These are phyloP conservation scores for Habropoda laboriosa DNA, from an alignment of 1,140 invertebrate genomes.

Conservation along the genomic window DNA sequence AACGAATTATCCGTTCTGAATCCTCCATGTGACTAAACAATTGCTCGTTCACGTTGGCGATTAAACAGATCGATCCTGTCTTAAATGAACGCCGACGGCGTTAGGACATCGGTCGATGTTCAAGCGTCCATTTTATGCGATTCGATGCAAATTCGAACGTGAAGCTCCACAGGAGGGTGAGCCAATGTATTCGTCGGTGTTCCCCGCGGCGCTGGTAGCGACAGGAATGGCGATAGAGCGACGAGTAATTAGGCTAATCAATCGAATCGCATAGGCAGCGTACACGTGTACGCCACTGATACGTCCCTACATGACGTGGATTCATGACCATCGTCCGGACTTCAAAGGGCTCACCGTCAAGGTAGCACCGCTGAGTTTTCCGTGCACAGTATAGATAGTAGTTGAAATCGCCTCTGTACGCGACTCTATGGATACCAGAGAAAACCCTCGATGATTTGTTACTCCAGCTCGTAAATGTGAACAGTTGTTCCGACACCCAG, in stretches of 20 bases:
- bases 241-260: slow-evolving; percentile 66
- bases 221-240: slow-evolving; percentile 48
- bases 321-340: slow-evolving; percentile 15
- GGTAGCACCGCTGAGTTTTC: not conserved
- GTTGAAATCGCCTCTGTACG: not conserved
- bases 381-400: not conserved
- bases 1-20: too few species aligned
- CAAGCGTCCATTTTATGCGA: slow-evolving; percentile 16
- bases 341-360: slow-evolving; percentile 2
- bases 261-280: slow-evolving; percentile 47
- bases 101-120: not conserved
- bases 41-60: not conserved
- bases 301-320: slow-evolving; percentile 29
- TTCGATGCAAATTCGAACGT: slow-evolving; percentile 44
- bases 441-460: not conserved
- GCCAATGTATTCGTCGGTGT: slow-evolving; percentile 21
- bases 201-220: slow-evolving; percentile 38
- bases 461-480: slow-evolving; percentile 5
- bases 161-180: slow-evolving; percentile 14
- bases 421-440: not conserved
- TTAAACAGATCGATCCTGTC: not conserved
- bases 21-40: not conserved
- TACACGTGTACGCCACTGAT: slow-evolving; percentile 42
- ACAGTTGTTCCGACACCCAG: not conserved
- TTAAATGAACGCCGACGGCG: not conserved